phyloP scores from a whole-genome alignment of 2,888 invertebrate species.

The Ametastegia equiseti region DNA sequence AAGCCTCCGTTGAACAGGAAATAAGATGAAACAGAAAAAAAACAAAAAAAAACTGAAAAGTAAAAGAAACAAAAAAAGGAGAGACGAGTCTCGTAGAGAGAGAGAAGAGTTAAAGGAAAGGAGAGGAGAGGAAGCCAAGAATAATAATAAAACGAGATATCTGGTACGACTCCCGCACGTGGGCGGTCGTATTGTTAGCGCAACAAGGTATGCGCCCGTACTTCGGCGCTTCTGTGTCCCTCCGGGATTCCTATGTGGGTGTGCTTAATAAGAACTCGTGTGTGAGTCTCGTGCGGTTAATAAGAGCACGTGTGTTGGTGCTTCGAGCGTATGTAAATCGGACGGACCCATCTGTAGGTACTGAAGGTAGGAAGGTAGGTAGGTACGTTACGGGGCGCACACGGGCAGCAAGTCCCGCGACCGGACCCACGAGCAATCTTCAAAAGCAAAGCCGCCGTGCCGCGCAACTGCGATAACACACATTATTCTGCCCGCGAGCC shows the following conservation, averaged over 20 bases:
- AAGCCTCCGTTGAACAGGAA: constrained; percentile 38
- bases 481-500: constrained; percentile 64
- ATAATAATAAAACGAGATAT: constrained; percentile 74
- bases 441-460: constrained; percentile 68
- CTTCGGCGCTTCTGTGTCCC: constrained; percentile 69
- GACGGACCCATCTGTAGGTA: constrained; percentile 56
- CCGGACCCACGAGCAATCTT: constrained; percentile 58
- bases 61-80: constrained; percentile 35
- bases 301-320: constrained; percentile 60
- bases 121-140: constrained; percentile 56
- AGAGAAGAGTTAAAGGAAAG: constrained; percentile 53
- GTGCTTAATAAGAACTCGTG: constrained; percentile 66
- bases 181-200: constrained; percentile 75
- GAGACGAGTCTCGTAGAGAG: constrained; percentile 52
- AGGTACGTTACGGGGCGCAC: constrained; percentile 45
- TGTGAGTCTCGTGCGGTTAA: constrained; percentile 65
- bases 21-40: constrained; percentile 27
- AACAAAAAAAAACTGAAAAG: background rate
- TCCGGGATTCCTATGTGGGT: constrained; percentile 50
- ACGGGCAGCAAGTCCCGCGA: constrained; percentile 48
- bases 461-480: constrained; percentile 65
- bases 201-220: constrained; percentile 71
- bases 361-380: constrained; percentile 32
- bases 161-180: constrained; percentile 65
- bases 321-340: constrained; percentile 63